Percentiles rank a stretch among this genome's conserved stretches.
Conservation (phyloP, 2,888 invertebrate species). For the Orthonychiurus folsomi region DNA sequence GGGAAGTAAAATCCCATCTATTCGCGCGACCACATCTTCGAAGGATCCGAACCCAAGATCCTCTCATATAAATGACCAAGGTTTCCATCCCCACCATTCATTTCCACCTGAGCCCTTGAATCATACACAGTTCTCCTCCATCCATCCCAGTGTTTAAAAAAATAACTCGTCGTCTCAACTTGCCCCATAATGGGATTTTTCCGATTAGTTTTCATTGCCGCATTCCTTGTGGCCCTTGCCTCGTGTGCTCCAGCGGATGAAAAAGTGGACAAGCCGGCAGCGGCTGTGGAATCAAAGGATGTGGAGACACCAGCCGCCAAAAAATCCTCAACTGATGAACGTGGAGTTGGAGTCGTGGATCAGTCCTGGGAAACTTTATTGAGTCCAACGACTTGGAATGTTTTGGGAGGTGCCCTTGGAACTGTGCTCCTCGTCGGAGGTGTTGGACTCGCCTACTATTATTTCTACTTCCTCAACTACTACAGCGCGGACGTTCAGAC, state of each 20-base stretch:
- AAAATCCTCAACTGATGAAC: constrained; percentile 21
- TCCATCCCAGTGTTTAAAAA: neutral
- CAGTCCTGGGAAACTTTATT: constrained; percentile 28
- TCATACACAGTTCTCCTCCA: neutral
- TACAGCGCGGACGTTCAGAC: neutral
- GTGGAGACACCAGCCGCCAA: too few species aligned
- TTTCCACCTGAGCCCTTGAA: neutral
- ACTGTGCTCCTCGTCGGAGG: constrained; percentile 29
- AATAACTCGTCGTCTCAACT: neutral
- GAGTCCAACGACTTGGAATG: constrained; percentile 23
- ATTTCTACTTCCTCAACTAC: constrained; percentile 29
- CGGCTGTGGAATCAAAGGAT: constrained; percentile 5
- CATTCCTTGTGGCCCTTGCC: constrained; percentile 25
- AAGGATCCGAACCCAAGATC: too few species aligned
- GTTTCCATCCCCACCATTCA: neutral
- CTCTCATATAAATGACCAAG: neutral
- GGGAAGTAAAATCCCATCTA: too few species aligned
- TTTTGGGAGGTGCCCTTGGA: constrained; percentile 23
- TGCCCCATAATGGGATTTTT: neutral
- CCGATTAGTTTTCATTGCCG: neutral
- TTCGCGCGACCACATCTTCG: too few species aligned
- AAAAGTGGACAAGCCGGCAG: constrained; percentile 16
- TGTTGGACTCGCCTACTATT: constrained; percentile 26
- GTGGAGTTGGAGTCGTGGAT: constrained; percentile 27
- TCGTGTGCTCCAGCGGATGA: constrained; percentile 33